Conservation (phyloP, 37 sponge, comb jelly and placozoan species). For the Halichondria panicea region DNA sequence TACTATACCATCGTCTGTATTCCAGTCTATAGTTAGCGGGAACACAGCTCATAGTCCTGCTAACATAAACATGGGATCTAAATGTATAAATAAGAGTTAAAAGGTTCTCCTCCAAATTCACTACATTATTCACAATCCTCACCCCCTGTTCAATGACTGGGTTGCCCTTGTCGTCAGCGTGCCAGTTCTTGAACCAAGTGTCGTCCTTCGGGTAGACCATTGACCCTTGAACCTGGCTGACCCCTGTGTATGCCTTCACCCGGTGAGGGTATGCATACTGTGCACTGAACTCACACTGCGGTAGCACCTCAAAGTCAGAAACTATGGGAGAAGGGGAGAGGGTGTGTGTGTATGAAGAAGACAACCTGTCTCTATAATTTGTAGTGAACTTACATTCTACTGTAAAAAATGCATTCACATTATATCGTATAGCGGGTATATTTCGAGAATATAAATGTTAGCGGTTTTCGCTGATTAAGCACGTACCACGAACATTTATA, state of each 20-base stretch:
- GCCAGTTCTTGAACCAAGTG: conserved; percentile 30
- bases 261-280: conserved; percentile 15
- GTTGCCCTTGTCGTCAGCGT: conserved; percentile 25
- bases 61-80: too few relatives aligned
- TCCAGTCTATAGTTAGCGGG: too few relatives aligned
- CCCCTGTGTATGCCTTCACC: conserved; percentile 23
- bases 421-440: too few relatives aligned
- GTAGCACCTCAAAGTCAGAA: conserved; percentile 39
- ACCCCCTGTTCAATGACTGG: conserved; percentile 5
- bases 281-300: conserved; percentile 46
- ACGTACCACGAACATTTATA: too few relatives aligned
- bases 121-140: neutral
- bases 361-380: neutral
- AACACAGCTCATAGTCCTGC: too few relatives aligned
- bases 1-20: too few relatives aligned
- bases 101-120: too few relatives aligned
- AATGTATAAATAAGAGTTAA: too few relatives aligned
- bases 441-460: too few relatives aligned
- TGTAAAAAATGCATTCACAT: too few relatives aligned
- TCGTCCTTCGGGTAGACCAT: conserved; percentile 46
- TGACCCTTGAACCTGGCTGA: conserved; percentile 26
- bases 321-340: neutral
- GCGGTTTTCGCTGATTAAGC: too few relatives aligned
- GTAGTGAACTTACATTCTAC: too few relatives aligned
- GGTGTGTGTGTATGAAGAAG: neutral